Evolutionary conservation across 2,888 invertebrate genomes (phyloP).

Genomic region (Pseudococcus jackbeardsleyi): DNA sequence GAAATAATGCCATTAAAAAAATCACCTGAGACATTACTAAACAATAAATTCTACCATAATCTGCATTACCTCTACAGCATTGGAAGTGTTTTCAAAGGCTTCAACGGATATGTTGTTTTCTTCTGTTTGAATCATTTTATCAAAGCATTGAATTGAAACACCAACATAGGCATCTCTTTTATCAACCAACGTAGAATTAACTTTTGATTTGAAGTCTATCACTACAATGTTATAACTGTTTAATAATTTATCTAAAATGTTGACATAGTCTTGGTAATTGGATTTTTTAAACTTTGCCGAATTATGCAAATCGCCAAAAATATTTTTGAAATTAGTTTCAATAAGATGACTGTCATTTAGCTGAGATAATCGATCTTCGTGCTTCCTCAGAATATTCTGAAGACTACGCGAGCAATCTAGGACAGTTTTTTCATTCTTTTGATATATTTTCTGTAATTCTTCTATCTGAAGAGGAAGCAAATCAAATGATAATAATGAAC

Average conservation of each 20-base stretch:
- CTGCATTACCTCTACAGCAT: not conserved
- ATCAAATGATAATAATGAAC: not conserved
- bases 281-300: constrained; percentile 30
- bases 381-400: constrained; percentile 50
- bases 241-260: constrained; percentile 32
- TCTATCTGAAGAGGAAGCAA: constrained; percentile 34
- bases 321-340: constrained; percentile 20
- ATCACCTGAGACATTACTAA: too few relatives aligned
- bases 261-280: constrained; percentile 38
- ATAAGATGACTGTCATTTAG: not conserved
- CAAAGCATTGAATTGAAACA: not conserved
- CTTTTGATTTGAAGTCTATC: not conserved
- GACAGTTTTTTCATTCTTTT: constrained; percentile 55
- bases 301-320: constrained; percentile 26
- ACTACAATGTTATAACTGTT: constrained; percentile 12
- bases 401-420: constrained; percentile 47
- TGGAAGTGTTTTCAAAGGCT: not conserved
- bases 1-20: not conserved
- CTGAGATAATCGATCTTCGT: constrained; percentile 50
- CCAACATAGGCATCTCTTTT: constrained; percentile 16
- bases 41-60: too few relatives aligned
- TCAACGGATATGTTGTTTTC: not conserved
- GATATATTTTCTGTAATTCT: constrained; percentile 61
- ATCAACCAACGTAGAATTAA: not conserved
- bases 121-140: constrained; percentile 55